A percentile compares a stretch with the other conserved stretches of the same genome.
Evolutionary conservation across 2,797 vertebrate species (phyloP).

Genomic region (Mus caroli): DNA sequence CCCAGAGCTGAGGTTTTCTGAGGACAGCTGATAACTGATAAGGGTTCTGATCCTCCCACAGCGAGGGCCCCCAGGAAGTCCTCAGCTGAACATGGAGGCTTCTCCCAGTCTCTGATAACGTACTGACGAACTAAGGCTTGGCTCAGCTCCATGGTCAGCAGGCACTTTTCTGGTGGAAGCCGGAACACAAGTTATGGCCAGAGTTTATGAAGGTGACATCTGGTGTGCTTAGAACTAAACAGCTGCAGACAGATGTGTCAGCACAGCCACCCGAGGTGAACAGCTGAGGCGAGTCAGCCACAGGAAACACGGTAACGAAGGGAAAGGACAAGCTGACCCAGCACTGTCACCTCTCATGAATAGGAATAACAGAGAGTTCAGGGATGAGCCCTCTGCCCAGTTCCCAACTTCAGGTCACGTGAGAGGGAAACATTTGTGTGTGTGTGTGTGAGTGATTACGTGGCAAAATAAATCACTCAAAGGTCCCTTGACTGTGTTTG

Average conservation of each 20-base stretch:
- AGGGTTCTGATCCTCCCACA: background rate
- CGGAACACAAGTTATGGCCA: background rate
- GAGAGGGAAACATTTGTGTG: background rate
- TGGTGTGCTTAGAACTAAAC: background rate
- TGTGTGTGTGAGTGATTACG: background rate
- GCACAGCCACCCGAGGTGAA: background rate
- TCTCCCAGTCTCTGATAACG: background rate
- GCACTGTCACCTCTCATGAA: background rate
- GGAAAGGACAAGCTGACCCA: background rate
- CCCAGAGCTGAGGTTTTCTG: background rate
- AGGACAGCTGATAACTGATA: background rate
- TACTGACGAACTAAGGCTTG: background rate
- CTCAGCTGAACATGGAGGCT: background rate
- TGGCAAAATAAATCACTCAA: conserved; percentile 11
- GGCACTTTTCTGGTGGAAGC: background rate
- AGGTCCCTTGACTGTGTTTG: background rate
- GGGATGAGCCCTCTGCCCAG: background rate
- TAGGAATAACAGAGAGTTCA: background rate
- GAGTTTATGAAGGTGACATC: background rate
- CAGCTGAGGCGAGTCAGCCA: background rate
- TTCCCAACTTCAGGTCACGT: background rate
- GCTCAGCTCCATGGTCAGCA: background rate
- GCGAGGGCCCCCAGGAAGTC: background rate
- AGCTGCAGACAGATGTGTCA: background rate
- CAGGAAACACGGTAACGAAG: background rate